phyloP scores from a whole-genome alignment of 2,797 vertebrate genomes.

The Trematocara caparti region DNA sequence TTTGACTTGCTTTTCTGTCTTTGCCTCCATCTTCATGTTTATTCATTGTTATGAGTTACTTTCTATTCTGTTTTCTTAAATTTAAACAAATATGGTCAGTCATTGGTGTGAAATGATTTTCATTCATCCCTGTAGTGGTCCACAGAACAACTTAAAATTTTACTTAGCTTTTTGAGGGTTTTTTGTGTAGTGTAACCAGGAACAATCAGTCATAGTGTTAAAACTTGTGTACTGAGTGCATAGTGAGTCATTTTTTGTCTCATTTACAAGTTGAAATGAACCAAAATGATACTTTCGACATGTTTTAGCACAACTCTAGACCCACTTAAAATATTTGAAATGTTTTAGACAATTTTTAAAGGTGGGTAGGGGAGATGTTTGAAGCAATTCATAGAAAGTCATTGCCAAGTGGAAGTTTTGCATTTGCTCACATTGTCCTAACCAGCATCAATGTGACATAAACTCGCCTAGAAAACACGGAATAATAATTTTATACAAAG shows the following conservation, averaged over 20 bases:
- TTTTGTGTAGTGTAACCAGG: not conserved
- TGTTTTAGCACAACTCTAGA: not conserved
- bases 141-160: not conserved
- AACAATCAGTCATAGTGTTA: not conserved
- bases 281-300: not conserved
- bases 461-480: conserved; percentile 54
- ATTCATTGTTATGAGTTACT: not conserved
- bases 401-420: conserved; percentile 19
- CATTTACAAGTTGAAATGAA: not conserved
- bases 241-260: not conserved
- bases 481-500: conserved; percentile 62
- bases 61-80: not conserved
- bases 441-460: conserved; percentile 61
- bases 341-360: not conserved
- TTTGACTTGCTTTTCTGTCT: not conserved
- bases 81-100: not conserved
- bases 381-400: conserved; percentile 17
- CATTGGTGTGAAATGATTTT: not conserved
- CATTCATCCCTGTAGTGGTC: not conserved
- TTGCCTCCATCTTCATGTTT: not conserved
- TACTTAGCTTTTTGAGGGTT: not conserved
- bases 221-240: not conserved
- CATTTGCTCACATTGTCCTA: conserved; percentile 58
- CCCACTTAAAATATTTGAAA: not conserved
- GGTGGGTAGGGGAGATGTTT: not conserved